Conservation (phyloP, 2,888 invertebrate genomes). For the Agrochola circellaris region DNA sequence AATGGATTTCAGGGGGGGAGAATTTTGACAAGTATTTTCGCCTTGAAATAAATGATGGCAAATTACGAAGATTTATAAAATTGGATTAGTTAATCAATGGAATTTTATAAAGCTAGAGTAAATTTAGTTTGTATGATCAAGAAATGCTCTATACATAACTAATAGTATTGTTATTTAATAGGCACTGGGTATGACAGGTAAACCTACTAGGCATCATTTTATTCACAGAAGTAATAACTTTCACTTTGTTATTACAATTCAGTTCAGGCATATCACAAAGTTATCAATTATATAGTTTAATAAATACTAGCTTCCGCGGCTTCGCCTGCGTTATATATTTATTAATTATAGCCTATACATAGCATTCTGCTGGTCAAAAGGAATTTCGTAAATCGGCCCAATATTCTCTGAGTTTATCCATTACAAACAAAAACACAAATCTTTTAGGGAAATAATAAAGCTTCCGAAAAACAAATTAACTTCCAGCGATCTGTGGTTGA, state of each 20-base stretch:
- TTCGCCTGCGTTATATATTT: no score
- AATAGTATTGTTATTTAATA: neutral
- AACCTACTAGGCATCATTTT: neutral
- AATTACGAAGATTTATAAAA: neutral
- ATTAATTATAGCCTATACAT: no score
- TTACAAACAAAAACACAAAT: no score
- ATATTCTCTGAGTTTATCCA: no score
- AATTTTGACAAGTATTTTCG: slow-evolving; percentile 4
- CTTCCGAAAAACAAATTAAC: no score
- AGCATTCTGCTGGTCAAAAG: no score
- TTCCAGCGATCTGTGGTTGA: no score
- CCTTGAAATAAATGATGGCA: neutral
- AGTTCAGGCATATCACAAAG: neutral
- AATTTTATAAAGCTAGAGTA: neutral
- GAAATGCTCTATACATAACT: neutral
- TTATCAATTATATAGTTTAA: neutral
- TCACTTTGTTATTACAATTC: neutral
- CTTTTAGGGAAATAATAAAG: no score
- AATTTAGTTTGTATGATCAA: neutral
- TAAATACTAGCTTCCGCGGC: no score
- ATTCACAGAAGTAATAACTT: neutral
- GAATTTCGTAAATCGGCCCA: no score
- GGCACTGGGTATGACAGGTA: neutral
- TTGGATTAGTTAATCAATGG: neutral
- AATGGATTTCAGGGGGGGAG: slow-evolving; percentile 1